These are phyloP conservation scores for Glaucomys volans DNA, from an alignment of 2,113 vertebrate genomes.

Conservation along the genomic window DNA sequence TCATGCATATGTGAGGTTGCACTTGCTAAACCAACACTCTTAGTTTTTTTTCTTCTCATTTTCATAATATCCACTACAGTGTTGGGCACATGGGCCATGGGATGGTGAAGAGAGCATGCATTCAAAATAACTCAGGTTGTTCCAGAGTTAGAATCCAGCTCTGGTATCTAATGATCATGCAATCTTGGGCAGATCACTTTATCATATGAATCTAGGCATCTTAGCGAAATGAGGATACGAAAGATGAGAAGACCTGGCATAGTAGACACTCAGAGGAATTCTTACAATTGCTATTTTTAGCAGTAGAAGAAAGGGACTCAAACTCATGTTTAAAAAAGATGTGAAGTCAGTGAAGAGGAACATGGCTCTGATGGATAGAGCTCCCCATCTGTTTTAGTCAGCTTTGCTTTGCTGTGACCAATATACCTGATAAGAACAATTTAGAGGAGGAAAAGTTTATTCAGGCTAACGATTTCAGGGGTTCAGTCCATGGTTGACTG, in stretches of 20 bases:
- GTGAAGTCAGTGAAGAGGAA: not conserved
- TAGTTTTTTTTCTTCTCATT: not conserved
- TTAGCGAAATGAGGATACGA: not conserved
- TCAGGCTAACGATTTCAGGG: no score
- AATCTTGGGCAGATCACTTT: not conserved
- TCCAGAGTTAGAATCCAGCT: not conserved
- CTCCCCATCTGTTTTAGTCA: no score
- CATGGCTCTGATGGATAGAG: no score
- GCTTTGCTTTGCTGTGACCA: no score
- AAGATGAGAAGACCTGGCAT: not conserved
- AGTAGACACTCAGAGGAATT: not conserved
- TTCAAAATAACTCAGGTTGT: not conserved
- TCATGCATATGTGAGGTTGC: no score
- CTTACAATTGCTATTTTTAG: not conserved
- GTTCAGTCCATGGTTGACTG: no score
- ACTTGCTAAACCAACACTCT: not conserved
- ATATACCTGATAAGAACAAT: no score
- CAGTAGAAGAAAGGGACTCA: not conserved
- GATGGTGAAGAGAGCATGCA: not conserved
- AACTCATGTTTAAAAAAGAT: not conserved
- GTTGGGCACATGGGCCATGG: not conserved
- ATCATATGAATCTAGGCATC: not conserved
- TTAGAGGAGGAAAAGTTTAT: no score
- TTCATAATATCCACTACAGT: not conserved
- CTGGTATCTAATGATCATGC: no score